Percentiles rank a stretch among this genome's conserved stretches.
Conservation (phyloP, 2,797 vertebrate genomes). For the Pterois miles region DNA sequence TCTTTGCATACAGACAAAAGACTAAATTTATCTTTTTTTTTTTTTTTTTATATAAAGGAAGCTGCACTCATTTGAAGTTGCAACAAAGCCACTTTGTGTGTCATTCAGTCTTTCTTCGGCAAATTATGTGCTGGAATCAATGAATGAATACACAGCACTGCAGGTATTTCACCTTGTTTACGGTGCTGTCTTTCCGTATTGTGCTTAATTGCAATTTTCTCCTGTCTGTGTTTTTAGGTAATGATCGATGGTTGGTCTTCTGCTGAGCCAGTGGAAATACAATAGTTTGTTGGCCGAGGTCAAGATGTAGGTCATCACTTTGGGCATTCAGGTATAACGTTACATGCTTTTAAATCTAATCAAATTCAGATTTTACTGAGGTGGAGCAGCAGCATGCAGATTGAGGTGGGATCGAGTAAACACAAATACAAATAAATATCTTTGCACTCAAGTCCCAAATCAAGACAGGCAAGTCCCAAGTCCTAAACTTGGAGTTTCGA, state of each 20-base stretch:
- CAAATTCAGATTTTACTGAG: constrained; percentile 28
- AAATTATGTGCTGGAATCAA: constrained; percentile 24
- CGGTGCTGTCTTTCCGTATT: constrained; percentile 55
- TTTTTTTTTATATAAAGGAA: not conserved
- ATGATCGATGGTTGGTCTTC: constrained; percentile 61
- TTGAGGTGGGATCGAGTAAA: not conserved
- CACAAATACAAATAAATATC: no score
- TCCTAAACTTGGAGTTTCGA: no score
- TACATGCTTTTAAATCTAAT: constrained; percentile 55
- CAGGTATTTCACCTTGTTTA: constrained; percentile 46
- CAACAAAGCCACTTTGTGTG: not conserved
- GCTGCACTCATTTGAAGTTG: not conserved
- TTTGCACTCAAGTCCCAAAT: no score
- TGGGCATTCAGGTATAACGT: constrained; percentile 56
- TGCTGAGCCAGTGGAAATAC: constrained; percentile 74
- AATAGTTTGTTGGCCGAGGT: constrained; percentile 66
- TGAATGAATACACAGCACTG: constrained; percentile 21
- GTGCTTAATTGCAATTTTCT: constrained; percentile 64
- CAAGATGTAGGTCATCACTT: constrained; percentile 56
- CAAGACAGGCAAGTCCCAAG: no score
- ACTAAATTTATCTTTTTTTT: not conserved
- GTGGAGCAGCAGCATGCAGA: not conserved
- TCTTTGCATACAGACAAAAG: constrained; percentile 36
- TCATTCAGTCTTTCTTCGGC: constrained; percentile 3
- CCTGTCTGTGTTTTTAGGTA: constrained; percentile 47